Percentiles rank a stretch among this genome's conserved stretches.
Conservation (phyloP, 1,140 invertebrate species). For the Scaptodrosophila lebanonensis region DNA sequence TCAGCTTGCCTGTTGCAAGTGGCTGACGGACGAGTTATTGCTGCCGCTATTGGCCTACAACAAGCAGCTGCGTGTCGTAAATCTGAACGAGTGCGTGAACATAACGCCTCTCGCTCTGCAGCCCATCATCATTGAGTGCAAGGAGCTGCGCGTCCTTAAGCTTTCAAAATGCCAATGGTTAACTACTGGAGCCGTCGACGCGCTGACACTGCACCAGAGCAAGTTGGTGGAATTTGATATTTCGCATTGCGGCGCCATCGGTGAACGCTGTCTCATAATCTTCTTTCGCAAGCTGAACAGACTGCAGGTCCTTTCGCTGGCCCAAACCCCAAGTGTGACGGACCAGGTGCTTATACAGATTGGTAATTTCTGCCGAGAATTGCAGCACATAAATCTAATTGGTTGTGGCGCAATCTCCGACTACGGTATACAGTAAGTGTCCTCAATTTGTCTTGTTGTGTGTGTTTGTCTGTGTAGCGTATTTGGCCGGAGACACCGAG, state of each 20-base stretch:
- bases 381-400: conserved; percentile 79
- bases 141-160: conserved; percentile 78
- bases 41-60: conserved; percentile 78
- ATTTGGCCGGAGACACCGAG: neutral
- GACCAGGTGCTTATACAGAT: conserved; percentile 79
- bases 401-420: conserved; percentile 79
- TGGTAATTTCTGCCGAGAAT: conserved; percentile 78
- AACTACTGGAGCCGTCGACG: conserved; percentile 79
- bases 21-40: conserved; percentile 78
- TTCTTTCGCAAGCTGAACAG: conserved; percentile 79
- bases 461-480: conserved; percentile 17
- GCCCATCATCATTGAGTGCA: conserved; percentile 79
- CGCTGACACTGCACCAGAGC: conserved; percentile 78
- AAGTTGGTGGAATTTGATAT: conserved; percentile 80
- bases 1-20: conserved; percentile 78
- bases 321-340: conserved; percentile 79
- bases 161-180: conserved; percentile 79
- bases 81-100: conserved; percentile 79
- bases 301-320: conserved; percentile 78
- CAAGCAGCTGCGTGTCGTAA: conserved; percentile 77
- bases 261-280: conserved; percentile 79
- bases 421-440: conserved; percentile 79
- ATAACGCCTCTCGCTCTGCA: conserved; percentile 79
- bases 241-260: conserved; percentile 78
- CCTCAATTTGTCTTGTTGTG: neutral